These are phyloP conservation scores for Ophiodon elongatus DNA, from an alignment of 2,113 vertebrate species.

Conservation along the genomic window DNA sequence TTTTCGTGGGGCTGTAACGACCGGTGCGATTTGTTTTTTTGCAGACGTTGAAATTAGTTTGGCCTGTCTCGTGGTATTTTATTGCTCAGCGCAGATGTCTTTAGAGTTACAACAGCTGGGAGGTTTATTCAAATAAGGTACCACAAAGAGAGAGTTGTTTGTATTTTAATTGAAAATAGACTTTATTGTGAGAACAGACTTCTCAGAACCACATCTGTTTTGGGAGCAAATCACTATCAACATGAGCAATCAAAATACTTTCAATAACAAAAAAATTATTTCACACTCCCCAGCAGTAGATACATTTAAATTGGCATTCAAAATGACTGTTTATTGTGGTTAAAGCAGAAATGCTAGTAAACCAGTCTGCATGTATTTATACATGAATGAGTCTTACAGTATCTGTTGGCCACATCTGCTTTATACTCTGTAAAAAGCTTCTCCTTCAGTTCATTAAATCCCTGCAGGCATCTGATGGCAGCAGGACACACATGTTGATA, in stretches of 20 bases:
- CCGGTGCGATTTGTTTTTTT: not conserved
- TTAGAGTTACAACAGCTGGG: not conserved
- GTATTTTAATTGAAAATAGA: not conserved
- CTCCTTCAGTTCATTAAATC: not conserved
- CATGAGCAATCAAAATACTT: not conserved
- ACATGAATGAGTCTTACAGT: not conserved
- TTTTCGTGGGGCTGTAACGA: not conserved
- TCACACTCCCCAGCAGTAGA: not conserved
- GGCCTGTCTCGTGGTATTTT: not conserved
- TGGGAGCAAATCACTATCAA: not conserved
- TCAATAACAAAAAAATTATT: not conserved
- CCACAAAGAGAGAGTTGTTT: not conserved
- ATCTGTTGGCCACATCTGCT: not conserved
- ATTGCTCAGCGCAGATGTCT: not conserved
- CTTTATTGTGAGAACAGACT: too few species aligned
- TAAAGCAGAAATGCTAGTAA: not conserved
- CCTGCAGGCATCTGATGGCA: not conserved
- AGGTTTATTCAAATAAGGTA: not conserved
- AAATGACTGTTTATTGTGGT: not conserved
- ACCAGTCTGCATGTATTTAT: not conserved
- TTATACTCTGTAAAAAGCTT: too few species aligned
- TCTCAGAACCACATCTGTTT: too few species aligned
- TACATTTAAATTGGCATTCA: not conserved
- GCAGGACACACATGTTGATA: not conserved
- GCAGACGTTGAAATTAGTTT: not conserved